A percentile compares a stretch with the other conserved stretches of the same genome.
These are phyloP conservation scores for Cephalopterus ornatus DNA, from an alignment of 2,113 vertebrate species.

Conservation along the genomic window DNA sequence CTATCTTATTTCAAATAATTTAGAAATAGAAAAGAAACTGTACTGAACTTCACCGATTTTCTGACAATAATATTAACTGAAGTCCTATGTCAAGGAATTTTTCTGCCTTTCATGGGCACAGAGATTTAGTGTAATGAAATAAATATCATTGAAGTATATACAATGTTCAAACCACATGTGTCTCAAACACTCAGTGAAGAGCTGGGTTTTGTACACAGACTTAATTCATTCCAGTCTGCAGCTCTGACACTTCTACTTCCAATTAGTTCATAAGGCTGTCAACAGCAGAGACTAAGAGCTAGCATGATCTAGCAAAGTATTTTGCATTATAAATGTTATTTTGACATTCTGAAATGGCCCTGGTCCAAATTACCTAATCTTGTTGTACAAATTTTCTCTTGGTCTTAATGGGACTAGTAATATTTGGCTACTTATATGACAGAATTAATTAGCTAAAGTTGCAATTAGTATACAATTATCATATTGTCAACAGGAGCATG, in stretches of 20 bases:
- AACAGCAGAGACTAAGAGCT: not conserved
- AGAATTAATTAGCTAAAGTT: not conserved
- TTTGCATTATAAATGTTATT: not conserved
- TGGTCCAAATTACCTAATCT: not conserved
- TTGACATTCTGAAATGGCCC: not conserved
- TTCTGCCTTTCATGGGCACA: not conserved
- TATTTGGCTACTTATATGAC: not conserved
- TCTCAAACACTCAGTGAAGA: not conserved
- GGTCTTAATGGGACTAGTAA: not conserved
- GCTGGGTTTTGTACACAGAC: not conserved
- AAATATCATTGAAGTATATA: not conserved
- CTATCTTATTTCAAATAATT: not conserved
- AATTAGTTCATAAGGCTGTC: not conserved
- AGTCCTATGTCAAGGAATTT: not conserved
- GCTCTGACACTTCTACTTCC: not conserved
- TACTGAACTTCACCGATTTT: not conserved
- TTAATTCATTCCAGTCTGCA: not conserved
- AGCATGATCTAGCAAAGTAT: not conserved
- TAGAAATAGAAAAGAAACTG: not conserved
- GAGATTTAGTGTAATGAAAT: not conserved
- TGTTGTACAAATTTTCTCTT: not conserved
- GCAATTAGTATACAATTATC: not conserved
- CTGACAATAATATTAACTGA: not conserved
- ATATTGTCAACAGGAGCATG: not conserved
- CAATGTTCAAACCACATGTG: not conserved